Evolutionary conservation across 2,113 vertebrate species (phyloP).

Genomic region (Callipepla californica): DNA sequence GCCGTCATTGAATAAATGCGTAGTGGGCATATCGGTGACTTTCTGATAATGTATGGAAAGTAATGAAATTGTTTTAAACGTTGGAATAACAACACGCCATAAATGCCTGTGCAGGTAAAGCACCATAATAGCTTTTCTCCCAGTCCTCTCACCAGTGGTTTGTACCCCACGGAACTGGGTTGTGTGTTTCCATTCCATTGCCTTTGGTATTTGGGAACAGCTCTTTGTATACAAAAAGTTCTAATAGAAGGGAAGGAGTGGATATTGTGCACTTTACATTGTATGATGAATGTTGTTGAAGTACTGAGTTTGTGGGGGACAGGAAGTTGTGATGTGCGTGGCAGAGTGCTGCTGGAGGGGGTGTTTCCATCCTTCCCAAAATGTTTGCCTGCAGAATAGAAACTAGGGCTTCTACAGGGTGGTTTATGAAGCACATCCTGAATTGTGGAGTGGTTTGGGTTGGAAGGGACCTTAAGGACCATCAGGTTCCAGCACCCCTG

Average conservation of each 20-base stretch:
- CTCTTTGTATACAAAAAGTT: neutral
- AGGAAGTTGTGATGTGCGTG: fast-evolving
- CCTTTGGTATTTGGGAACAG: neutral
- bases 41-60: neutral
- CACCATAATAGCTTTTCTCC: neutral
- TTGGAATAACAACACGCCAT: neutral
- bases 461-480: too few species aligned
- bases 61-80: neutral
- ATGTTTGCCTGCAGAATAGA: neutral
- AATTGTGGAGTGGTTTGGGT: neutral
- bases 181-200: neutral
- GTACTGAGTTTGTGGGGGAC: neutral
- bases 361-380: neutral
- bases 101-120: neutral
- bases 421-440: neutral
- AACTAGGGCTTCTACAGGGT: neutral
- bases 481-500: too few species aligned
- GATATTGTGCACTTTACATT: fast-evolving
- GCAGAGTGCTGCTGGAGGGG: neutral
- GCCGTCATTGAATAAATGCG: neutral
- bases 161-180: neutral
- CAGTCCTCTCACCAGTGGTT: neutral
- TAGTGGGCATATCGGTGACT: neutral
- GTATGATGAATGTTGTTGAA: neutral
- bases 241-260: neutral